These are phyloP conservation scores for Coptotermes formosanus DNA, from an alignment of 1,140 invertebrate species.

Conservation along the genomic window DNA sequence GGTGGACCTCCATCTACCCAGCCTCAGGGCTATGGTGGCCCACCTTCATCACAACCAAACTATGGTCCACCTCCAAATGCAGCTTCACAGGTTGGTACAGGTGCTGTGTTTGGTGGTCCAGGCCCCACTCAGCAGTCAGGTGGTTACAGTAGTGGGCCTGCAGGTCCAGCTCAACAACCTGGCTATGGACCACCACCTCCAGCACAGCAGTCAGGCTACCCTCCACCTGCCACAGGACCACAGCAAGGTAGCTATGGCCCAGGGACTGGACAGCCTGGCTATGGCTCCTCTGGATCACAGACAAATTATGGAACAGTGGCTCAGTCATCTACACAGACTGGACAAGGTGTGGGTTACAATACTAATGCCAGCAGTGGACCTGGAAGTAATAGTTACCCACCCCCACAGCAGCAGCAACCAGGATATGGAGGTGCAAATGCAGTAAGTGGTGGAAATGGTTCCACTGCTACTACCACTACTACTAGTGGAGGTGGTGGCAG, in stretches of 20 bases:
- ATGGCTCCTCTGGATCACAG: conserved; percentile 43
- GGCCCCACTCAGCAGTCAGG: conserved; percentile 45
- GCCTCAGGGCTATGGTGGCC: conserved; percentile 45
- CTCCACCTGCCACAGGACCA: conserved; percentile 44
- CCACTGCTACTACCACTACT: neutral
- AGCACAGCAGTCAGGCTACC: conserved; percentile 46
- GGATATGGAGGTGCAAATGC: neutral
- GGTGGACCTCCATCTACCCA: conserved; percentile 34
- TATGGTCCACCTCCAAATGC: conserved; percentile 48
- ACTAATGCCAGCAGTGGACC: conserved; percentile 31
- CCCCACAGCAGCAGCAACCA: conserved; percentile 7
- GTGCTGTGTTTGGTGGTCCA: conserved; percentile 34
- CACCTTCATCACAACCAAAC: conserved; percentile 47
- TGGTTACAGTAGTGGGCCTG: conserved; percentile 43
- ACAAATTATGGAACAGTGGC: conserved; percentile 42
- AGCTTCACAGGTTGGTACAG: conserved; percentile 38
- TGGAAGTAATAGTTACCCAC: conserved; percentile 17
- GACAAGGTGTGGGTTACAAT: conserved; percentile 44
- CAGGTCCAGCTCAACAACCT: conserved; percentile 48
- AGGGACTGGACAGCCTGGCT: conserved; percentile 49
- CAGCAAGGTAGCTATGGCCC: conserved; percentile 50
- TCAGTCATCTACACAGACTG: conserved; percentile 42
- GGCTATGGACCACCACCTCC: conserved; percentile 46
- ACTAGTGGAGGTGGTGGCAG: too few species aligned
- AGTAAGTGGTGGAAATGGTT: neutral